These are phyloP conservation scores for Hydrotaea cyrtoneurina DNA, from an alignment of 2,888 invertebrate species.

Conservation along the genomic window DNA sequence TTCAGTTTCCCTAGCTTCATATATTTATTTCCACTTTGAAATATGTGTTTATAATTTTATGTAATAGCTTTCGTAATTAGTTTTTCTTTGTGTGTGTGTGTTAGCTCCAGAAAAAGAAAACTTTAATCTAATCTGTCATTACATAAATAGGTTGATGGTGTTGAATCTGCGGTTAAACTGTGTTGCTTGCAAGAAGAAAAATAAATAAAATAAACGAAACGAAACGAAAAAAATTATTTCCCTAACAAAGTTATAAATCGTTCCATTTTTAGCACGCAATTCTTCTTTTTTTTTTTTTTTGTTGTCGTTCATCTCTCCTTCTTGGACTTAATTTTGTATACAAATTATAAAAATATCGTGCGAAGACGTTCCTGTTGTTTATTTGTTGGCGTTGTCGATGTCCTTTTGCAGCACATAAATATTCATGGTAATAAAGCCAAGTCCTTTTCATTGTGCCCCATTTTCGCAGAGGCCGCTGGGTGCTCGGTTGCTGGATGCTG, in stretches of 20 bases:
- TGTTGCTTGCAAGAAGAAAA: neutral
- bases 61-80: neutral
- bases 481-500: neutral
- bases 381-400: constrained; percentile 25
- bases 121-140: neutral
- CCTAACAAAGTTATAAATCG: constrained; percentile 22
- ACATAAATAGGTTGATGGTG: neutral
- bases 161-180: neutral
- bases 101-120: neutral
- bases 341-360: constrained; percentile 20
- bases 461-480: neutral
- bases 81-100: neutral
- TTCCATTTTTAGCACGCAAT: neutral
- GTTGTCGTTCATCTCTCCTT: neutral
- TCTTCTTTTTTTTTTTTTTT: neutral
- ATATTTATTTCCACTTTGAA: neutral
- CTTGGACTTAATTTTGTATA: constrained; percentile 23
- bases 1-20: too few relatives aligned
- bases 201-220: too few relatives aligned
- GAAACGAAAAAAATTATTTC: neutral
- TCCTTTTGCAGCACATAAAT: constrained; percentile 37
- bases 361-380: neutral
- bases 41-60: too few relatives aligned
- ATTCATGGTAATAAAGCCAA: constrained; percentile 53
- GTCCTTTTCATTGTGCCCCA: constrained; percentile 28